These are phyloP conservation scores for Morinoia aosen DNA, from an alignment of 2,888 invertebrate genomes.

Conservation along the genomic window DNA sequence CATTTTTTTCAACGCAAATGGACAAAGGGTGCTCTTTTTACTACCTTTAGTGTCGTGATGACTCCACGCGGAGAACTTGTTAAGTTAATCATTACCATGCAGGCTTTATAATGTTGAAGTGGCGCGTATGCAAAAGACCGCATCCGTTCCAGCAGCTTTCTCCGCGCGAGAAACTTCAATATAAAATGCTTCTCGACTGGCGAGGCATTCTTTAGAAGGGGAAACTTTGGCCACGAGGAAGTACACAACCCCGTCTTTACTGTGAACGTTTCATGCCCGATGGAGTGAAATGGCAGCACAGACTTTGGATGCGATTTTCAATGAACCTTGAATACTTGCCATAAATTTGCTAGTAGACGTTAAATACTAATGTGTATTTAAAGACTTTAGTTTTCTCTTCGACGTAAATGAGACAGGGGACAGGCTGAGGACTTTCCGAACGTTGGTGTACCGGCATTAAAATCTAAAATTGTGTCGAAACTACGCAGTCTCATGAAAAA, in stretches of 20 bases:
- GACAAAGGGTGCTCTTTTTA: not conserved
- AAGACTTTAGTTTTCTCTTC: not conserved
- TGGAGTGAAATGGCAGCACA: not conserved
- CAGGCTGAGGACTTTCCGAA: not conserved
- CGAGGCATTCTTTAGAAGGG: not conserved
- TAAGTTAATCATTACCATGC: not conserved
- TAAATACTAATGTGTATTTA: not conserved
- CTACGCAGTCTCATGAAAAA: too few species aligned
- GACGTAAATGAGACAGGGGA: not conserved
- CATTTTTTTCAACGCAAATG: not conserved
- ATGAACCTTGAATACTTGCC: not conserved
- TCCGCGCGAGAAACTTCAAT: not conserved
- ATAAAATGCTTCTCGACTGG: not conserved
- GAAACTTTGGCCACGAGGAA: not conserved
- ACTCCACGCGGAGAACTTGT: not conserved
- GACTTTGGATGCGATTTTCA: not conserved
- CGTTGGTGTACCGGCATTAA: not conserved
- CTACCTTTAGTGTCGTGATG: not conserved
- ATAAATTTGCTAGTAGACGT: not conserved
- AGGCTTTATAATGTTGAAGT: not conserved
- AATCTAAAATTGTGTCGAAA: not conserved
- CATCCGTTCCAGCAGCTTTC: not conserved
- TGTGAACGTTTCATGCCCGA: not conserved
- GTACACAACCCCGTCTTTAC: not conserved
- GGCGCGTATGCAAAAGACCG: not conserved